These are phyloP conservation scores for Clarias gariepinus DNA, from an alignment of 2,113 vertebrate genomes.

Conservation along the genomic window DNA sequence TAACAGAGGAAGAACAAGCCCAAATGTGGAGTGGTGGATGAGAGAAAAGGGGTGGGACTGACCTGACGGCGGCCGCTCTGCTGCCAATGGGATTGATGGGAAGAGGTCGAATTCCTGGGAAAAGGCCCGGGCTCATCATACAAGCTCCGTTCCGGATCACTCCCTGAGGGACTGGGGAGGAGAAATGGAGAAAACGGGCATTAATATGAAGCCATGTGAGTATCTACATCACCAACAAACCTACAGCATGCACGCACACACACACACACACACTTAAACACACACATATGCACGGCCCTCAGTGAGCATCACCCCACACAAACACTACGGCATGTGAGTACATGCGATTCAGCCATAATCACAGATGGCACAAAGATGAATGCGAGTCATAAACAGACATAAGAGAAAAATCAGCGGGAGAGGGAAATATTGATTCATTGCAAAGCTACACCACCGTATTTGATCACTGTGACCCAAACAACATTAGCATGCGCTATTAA, in stretches of 20 bases:
- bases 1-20: neutral
- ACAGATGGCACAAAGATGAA: constrained; percentile 41
- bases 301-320: constrained; percentile 22
- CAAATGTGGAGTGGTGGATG: neutral
- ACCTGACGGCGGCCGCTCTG: constrained; percentile 89
- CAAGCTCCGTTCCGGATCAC: constrained; percentile 96
- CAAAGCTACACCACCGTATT: constrained; percentile 35
- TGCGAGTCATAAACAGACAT: constrained; percentile 38
- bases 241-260: constrained; percentile 20
- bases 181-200: constrained; percentile 45
- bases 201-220: neutral
- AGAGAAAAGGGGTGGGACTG: constrained; percentile 58
- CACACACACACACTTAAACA: constrained; percentile 29
- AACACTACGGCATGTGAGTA: constrained; percentile 21
- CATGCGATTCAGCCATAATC: constrained; percentile 37
- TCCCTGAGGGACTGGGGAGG: constrained; percentile 84
- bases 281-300: constrained; percentile 26
- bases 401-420: constrained; percentile 27
- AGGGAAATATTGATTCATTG: constrained; percentile 39
- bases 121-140: constrained; percentile 92
- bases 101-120: constrained; percentile 90
- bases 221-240: neutral
- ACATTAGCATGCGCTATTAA: constrained; percentile 6
- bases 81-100: constrained; percentile 90
- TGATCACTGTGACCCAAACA: constrained; percentile 31